Evolutionary conservation across 1,140 invertebrate genomes (phyloP).

Genomic region (Orchesella cincta): DNA sequence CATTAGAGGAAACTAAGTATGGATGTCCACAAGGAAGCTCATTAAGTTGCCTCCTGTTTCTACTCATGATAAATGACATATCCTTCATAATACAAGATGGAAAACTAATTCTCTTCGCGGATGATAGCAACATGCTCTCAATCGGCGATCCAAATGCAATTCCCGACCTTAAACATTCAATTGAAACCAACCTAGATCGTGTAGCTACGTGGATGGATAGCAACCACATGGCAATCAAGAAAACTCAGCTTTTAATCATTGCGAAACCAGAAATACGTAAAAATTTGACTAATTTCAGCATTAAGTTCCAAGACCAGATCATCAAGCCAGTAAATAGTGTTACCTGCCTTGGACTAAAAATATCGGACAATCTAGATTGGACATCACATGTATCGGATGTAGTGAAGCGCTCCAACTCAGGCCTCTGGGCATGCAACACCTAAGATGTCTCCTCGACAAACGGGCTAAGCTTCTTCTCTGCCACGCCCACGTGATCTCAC

Average conservation of each 20-base stretch:
- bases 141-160: not conserved
- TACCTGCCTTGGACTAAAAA: constrained; percentile 2
- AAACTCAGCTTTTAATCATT: constrained; percentile 14
- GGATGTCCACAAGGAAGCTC: not conserved
- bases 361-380: constrained; percentile 10
- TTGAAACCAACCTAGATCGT: not conserved
- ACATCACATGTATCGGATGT: constrained; percentile 8
- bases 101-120: not conserved
- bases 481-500: not conserved
- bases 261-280: not conserved
- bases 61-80: constrained; percentile 15
- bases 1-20: not conserved
- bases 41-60: not conserved
- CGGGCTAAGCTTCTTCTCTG: not conserved
- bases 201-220: constrained; percentile 23
- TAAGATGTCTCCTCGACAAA: not conserved
- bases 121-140: not conserved
- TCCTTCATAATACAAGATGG: not conserved
- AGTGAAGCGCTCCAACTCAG: not conserved
- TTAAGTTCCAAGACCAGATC: not conserved
- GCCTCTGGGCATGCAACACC: not conserved
- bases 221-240: constrained; percentile 21
- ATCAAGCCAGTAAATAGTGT: not conserved
- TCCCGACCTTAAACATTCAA: not conserved
- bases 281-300: not conserved